Conservation (phyloP, 2,113 vertebrate species). For the Phrynosoma platyrhinos region DNA sequence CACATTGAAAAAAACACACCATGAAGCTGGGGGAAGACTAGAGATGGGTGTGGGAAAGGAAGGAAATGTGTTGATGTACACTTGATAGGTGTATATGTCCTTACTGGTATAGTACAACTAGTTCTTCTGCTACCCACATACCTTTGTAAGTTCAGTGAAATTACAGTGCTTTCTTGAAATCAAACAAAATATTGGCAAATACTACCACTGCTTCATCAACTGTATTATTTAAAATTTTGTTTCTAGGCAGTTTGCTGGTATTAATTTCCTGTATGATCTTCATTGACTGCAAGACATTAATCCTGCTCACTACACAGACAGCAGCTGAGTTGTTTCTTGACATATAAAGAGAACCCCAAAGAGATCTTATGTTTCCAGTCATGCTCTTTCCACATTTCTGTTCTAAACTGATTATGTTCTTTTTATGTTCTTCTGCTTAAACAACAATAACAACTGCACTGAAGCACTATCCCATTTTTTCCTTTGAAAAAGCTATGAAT, state of each 20-base stretch:
- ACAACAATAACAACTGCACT: neutral
- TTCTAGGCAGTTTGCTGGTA: conserved; percentile 1
- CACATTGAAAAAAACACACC: too few species aligned
- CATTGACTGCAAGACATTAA: conserved; percentile 32
- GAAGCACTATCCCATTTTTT: neutral
- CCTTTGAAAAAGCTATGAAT: neutral
- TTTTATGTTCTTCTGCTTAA: neutral
- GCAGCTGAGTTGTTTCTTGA: conserved; percentile 19
- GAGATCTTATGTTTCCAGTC: conserved; percentile 5
- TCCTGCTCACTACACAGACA: conserved; percentile 22
- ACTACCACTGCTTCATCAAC: neutral
- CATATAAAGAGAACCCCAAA: conserved; percentile 1
- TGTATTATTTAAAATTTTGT: conserved; percentile 14
- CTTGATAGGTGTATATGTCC: too few species aligned
- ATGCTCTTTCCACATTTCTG: conserved; percentile 4
- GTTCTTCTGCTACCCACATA: neutral
- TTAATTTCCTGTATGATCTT: conserved; percentile 31
- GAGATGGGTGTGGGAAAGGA: too few species aligned
- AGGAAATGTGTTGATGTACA: too few species aligned
- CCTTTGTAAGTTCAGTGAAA: neutral
- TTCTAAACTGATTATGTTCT: neutral
- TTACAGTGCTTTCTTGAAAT: neutral
- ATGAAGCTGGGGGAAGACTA: too few species aligned
- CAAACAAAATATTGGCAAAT: neutral
- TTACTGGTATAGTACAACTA: neutral